phyloP scores from a whole-genome alignment of 2,797 vertebrate species.

The Oreonectes daqikongensis region DNA sequence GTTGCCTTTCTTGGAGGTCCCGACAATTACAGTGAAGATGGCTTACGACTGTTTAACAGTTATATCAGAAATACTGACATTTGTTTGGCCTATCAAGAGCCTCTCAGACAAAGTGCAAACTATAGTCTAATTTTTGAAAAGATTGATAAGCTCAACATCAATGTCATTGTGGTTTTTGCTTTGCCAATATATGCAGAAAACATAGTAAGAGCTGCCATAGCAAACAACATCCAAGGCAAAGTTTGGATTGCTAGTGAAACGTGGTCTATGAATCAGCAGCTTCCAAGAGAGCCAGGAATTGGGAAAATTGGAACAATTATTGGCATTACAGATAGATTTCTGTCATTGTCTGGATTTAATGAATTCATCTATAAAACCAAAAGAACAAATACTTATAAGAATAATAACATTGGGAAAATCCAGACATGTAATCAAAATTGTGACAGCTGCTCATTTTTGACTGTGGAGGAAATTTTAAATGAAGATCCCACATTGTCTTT shows the following conservation, averaged over 20 bases:
- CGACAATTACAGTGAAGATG: conserved; percentile 62
- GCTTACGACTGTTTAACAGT: conserved; percentile 65
- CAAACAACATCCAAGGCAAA: no score
- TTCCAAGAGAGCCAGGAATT: no score
- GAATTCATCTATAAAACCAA: conserved; percentile 65
- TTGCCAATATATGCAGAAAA: no score
- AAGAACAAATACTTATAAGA: background rate
- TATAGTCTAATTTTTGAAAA: conserved; percentile 61
- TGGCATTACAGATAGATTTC: conserved; percentile 63
- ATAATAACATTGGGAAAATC: background rate
- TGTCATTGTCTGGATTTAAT: conserved; percentile 67
- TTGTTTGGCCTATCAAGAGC: conserved; percentile 77
- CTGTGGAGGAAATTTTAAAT: background rate
- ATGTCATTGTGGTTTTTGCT: no score
- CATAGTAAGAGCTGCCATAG: no score
- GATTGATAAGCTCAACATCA: no score
- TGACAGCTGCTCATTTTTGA: conserved; percentile 58
- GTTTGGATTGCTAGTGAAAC: no score
- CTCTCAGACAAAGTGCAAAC: conserved; percentile 33
- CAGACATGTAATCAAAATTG: conserved; percentile 72
- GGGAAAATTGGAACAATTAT: no score
- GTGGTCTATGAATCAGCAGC: no score
- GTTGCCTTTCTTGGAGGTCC: conserved; percentile 75
- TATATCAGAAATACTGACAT: conserved; percentile 54
- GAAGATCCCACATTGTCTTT: conserved; percentile 70